Evolutionary conservation across 2,797 vertebrate species (phyloP).

Genomic region (Cossypha dichroa): DNA sequence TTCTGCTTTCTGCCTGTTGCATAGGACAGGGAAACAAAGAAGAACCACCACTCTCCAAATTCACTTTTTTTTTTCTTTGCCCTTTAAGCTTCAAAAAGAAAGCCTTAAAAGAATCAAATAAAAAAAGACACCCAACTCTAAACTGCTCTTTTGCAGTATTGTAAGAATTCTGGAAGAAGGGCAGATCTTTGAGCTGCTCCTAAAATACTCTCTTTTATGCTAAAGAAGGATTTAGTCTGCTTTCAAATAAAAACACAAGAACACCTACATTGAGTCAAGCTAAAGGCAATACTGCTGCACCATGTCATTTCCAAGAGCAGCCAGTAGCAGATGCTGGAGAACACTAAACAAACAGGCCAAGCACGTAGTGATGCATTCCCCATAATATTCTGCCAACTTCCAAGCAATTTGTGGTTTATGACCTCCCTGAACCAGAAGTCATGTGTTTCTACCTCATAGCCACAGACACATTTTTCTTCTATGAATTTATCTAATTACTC

Average conservation of each 20-base stretch:
- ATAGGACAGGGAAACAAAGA: neutral
- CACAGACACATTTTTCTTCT: neutral
- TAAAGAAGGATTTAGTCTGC: neutral
- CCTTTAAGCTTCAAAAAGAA: neutral
- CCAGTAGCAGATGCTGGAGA: neutral
- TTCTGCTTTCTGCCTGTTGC: neutral
- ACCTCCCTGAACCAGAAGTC: neutral
- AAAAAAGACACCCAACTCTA: neutral
- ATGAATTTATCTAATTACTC: neutral
- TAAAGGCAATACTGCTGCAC: neutral
- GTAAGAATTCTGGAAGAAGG: neutral
- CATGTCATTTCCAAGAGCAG: neutral
- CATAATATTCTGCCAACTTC: neutral
- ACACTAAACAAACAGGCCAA: neutral
- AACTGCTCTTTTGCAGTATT: neutral
- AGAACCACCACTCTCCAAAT: neutral
- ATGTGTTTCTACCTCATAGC: neutral
- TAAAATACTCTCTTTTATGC: neutral
- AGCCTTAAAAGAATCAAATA: neutral
- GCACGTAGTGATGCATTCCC: neutral
- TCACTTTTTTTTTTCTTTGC: rapidly evolving
- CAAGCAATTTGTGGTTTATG: neutral
- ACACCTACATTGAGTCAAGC: neutral
- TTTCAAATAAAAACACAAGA: neutral
- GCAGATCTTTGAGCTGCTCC: neutral